These are phyloP conservation scores for Synodontis membranacea DNA, from an alignment of 2,113 vertebrate species.

Conservation along the genomic window DNA sequence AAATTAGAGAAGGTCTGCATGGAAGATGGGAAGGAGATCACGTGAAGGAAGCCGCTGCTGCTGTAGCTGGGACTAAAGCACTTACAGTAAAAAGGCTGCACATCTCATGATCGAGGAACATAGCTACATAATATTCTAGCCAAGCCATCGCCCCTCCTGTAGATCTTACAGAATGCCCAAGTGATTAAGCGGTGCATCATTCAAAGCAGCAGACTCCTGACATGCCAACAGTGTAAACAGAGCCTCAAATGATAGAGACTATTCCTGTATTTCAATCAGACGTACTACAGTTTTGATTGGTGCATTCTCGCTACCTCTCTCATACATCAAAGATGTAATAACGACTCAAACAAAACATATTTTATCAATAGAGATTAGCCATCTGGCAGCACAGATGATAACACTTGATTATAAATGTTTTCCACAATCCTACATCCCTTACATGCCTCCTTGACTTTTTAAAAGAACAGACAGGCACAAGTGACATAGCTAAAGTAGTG, in stretches of 20 bases:
- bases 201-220: background rate
- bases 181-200: background rate
- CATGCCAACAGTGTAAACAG: background rate
- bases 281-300: background rate
- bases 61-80: background rate
- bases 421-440: background rate
- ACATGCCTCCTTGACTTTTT: background rate
- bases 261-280: background rate
- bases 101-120: background rate
- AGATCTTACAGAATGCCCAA: background rate
- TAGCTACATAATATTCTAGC: background rate
- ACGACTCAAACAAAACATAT: background rate
- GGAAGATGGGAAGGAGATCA: background rate
- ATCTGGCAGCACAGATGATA: background rate
- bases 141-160: background rate
- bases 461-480: background rate
- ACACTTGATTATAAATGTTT: background rate
- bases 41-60: background rate
- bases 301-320: background rate
- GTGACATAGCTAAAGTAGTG: background rate
- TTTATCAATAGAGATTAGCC: background rate
- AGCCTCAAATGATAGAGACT: background rate
- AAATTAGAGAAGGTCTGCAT: background rate
- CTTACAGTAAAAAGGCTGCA: background rate
- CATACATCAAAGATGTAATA: background rate